These are phyloP conservation scores for Anniella stebbinsi DNA, from an alignment of 2,797 vertebrate genomes.

Conservation along the genomic window DNA sequence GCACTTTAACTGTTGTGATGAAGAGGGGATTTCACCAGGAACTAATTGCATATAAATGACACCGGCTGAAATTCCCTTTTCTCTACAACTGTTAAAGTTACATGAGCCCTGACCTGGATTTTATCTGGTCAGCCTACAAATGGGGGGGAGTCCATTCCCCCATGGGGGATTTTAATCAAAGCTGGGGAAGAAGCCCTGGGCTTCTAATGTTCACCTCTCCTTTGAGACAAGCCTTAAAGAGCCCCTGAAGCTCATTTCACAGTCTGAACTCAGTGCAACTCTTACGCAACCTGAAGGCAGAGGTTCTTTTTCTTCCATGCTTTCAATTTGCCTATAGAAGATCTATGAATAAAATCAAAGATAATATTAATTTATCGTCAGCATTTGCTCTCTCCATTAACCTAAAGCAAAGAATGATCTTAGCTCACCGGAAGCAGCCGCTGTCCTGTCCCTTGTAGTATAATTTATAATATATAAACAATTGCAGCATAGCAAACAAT, in stretches of 20 bases:
- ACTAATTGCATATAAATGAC: no score
- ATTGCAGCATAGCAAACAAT: not conserved
- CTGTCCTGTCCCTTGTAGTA: not conserved
- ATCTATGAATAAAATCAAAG: not conserved
- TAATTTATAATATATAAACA: not conserved
- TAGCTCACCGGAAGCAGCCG: not conserved
- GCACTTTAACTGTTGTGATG: no score
- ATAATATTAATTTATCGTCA: not conserved
- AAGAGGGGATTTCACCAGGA: no score
- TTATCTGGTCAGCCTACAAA: no score
- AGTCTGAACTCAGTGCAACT: no score
- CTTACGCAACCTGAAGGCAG: not conserved
- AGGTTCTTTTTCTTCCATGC: not conserved
- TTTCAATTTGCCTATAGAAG: not conserved
- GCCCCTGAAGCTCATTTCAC: not conserved
- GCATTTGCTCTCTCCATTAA: not conserved
- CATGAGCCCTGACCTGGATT: no score
- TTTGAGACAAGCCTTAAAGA: not conserved
- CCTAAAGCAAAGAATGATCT: not conserved
- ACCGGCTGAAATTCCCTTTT: no score
- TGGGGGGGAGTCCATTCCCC: not conserved
- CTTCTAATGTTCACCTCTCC: not conserved
- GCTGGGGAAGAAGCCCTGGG: not conserved
- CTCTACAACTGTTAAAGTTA: no score
- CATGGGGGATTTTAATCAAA: not conserved